Base-by-base conservation (phyloP, 2,113 vertebrate species). In the Mormyrus iriodes region DNA sequence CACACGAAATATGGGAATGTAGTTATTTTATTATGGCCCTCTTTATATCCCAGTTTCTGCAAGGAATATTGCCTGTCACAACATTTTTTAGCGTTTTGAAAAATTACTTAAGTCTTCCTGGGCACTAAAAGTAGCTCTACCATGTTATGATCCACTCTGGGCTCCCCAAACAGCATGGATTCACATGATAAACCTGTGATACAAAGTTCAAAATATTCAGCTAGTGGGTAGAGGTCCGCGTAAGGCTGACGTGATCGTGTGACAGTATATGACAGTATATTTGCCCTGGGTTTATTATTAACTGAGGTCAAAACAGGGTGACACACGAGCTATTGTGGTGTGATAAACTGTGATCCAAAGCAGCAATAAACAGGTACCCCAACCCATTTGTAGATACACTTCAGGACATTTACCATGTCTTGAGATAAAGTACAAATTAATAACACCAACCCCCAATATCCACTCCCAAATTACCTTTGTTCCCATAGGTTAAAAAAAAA, bases 391-490 rank as follows among this genome's bases (percentile, higher is more conserved):
- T 42, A 35, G 35, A 39, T 42, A 79, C 10, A 31, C 24, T 51
- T 85, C 44, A 27, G 83, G 24, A 85, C 48, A 85, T 85, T 85
- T 85, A 79, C 15, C 73, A 39, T 79, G 31, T 35, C 12, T 35
- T 85, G 24, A 85, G 44, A 48, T 85, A 85, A 85, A 85, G 49
- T 49, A 85, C 82, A 85, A 35, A 79, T 15, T 7, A 79, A 79
- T 39, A 15, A 35, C 69, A 35, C 35, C 0, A 4, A 39, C 35
- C 39, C 35, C 73, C 31, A 39, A 79, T 35, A 79, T 35, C 35
- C 73, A 19, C 0, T 69, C 27, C n/a, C 12, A 31, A 31, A 69
- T 69, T 31, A 69, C 27, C 13, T 65, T 27, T 65, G 10, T 3
- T 58, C 61, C 61, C n/a, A 27, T 27, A 65, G n/a, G 61, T 65